Base-by-base conservation (phyloP, 2,888 invertebrate genomes). In the Ophion slaviceki region DNA sequence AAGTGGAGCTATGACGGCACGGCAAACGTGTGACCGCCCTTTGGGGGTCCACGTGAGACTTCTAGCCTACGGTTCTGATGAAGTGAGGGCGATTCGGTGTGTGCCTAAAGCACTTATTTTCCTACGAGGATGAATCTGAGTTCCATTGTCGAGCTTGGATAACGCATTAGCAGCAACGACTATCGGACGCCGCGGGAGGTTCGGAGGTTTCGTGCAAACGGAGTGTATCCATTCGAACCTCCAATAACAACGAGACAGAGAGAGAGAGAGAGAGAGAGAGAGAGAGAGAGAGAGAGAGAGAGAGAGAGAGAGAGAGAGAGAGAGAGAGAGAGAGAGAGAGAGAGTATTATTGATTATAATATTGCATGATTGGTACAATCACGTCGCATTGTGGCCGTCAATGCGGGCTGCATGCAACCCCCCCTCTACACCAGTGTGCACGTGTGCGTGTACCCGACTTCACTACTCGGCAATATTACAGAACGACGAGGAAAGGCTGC, bases 361-460 rank as follows among this genome's bases (percentile, higher is more conserved):
- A 92, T 93, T 90, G 93, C 92, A 93, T 93, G 92, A 92, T 93
- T 91, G 91, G 91, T 90, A 91, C 91, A 92, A 93, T 92, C 92
- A 91, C 88, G 90, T 91, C 89, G 88, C 89, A 89, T 90, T 90
- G 90, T 89, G 88, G 90, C 89, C 89, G 90, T 91, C 92, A 90
- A 91, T 91, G 90, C 87, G 81, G 74, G 74, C 84, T 86, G 90
- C 92, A 92, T 91, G 92, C 92, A 89, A 92, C 81, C 87, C 84
- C 82, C 28, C 45, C 45, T 81, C 84, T 83, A 80, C 84, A 80
- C 20, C 5, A 36, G 45, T 80, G 64, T 71, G 45, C 45, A 66
- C 47, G 72, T 66, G 57, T 28, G n/a, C 24, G 64, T 68, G 67
- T 80, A 45, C 67, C 68, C 68, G 47, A 57, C 59, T 61, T 81